A percentile compares a stretch with the other conserved stretches of the same genome.
Conservation (phyloP, 2,888 invertebrate genomes). For the Chrysolina americana region DNA sequence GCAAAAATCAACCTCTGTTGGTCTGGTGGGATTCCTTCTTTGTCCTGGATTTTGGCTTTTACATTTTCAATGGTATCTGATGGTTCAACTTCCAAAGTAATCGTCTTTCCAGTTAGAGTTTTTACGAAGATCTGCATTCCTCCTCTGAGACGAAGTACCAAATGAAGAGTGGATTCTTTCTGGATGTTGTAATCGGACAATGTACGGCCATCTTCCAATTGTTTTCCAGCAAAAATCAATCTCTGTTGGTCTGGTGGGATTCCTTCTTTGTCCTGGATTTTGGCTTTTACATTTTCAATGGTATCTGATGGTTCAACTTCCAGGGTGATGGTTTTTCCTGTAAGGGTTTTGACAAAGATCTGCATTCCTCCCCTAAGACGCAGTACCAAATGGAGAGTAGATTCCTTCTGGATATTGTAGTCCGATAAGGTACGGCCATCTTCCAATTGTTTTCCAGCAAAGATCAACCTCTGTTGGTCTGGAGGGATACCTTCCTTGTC, state of each 20-base stretch:
- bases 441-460: constrained; percentile 80
- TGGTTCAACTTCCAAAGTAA: constrained; percentile 51
- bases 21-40: constrained; percentile 92
- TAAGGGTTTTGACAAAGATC: constrained; percentile 73
- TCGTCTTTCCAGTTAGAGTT: constrained; percentile 74
- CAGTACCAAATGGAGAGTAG: constrained; percentile 73
- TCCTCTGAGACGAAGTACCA: constrained; percentile 76
- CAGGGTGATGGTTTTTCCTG: constrained; percentile 74
- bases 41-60: constrained; percentile 76
- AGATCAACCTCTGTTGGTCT: constrained; percentile 77
- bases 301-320: constrained; percentile 75
- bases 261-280: constrained; percentile 81
- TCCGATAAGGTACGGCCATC: constrained; percentile 78
- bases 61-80: constrained; percentile 26
- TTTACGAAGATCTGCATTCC: constrained; percentile 79
- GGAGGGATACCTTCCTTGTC: constrained; percentile 74
- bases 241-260: constrained; percentile 86
- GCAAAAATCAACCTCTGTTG: constrained; percentile 75
- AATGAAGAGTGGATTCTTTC: constrained; percentile 70
- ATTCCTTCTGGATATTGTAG: constrained; percentile 79
- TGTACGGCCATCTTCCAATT: constrained; percentile 23
- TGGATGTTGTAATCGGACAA: constrained; percentile 63
- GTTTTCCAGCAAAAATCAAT: constrained; percentile 86
- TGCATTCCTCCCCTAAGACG: constrained; percentile 77
- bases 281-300: constrained; percentile 75